A percentile compares a stretch with the other conserved stretches of the same genome.
Conservation (phyloP, 2,113 vertebrate species). For the Periophthalmus modestus region DNA sequence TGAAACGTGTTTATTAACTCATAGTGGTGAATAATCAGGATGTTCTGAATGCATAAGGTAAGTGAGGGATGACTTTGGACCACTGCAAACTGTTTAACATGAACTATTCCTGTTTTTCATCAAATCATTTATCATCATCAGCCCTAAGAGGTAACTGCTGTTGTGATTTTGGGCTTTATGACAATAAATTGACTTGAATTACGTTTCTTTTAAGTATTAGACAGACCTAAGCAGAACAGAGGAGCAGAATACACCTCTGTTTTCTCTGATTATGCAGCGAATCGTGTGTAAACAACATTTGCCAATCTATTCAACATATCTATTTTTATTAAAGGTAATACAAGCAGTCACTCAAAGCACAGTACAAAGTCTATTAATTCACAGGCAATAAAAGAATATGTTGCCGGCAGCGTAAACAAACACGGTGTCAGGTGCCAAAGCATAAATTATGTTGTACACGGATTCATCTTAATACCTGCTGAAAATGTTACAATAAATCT, state of each 20-base stretch:
- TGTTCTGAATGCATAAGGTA: too few species aligned
- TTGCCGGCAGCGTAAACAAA: not conserved
- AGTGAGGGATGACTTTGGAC: too few species aligned
- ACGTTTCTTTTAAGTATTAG: not conserved
- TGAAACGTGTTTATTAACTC: too few species aligned
- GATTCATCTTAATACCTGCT: not conserved
- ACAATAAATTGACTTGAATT: too few species aligned
- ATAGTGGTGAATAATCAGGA: too few species aligned
- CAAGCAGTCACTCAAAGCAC: conserved; percentile 5
- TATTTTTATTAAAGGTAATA: not conserved
- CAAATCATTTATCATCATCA: too few species aligned
- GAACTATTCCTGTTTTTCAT: too few species aligned
- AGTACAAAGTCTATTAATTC: conserved; percentile 7
- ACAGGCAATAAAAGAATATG: conserved; percentile 3
- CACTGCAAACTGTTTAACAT: too few species aligned
- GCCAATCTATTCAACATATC: not conserved
- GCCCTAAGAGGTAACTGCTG: too few species aligned
- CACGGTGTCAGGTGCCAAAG: conserved; percentile 5
- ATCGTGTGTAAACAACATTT: not conserved
- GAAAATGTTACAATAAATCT: not conserved
- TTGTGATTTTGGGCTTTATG: too few species aligned
- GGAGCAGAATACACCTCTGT: not conserved
- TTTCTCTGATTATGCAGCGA: not conserved
- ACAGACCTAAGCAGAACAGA: not conserved
- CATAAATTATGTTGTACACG: not conserved